Percentiles rank a stretch among this genome's conserved stretches.
Evolutionary conservation across 2,113 vertebrate species (phyloP).

Genomic region (Myrmecophaga tridactyla): DNA sequence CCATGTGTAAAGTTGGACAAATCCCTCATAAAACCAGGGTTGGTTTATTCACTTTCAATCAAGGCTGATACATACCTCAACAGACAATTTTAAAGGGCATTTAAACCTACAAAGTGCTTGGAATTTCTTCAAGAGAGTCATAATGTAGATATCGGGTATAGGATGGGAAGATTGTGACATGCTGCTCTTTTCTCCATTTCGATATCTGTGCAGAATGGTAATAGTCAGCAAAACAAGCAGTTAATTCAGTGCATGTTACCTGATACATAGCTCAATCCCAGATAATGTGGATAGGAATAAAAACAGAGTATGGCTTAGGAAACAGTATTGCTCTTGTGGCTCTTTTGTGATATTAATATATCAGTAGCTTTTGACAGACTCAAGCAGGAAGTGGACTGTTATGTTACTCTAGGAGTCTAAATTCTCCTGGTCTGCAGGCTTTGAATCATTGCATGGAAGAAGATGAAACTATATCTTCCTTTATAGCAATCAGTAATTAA

Average conservation of each 20-base stretch:
- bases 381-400: background rate
- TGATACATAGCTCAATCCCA: background rate
- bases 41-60: background rate
- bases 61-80: background rate
- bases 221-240: background rate
- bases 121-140: background rate
- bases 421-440: background rate
- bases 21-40: background rate
- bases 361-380: conserved; percentile 10
- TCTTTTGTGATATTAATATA: background rate
- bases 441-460: conserved; percentile 21
- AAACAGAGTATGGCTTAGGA: background rate
- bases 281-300: background rate
- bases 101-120: background rate
- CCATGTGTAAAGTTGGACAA: background rate
- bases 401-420: background rate
- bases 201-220: background rate
- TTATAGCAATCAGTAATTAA: conserved; percentile 49
- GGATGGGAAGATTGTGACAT: background rate
- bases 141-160: background rate
- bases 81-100: background rate
- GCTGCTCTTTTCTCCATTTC: background rate
- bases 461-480: conserved; percentile 29
- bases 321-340: background rate
- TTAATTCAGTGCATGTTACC: background rate